Evolutionary conservation across 2,113 vertebrate species (phyloP).

Genomic region (Hippoglossus stenolepis): DNA sequence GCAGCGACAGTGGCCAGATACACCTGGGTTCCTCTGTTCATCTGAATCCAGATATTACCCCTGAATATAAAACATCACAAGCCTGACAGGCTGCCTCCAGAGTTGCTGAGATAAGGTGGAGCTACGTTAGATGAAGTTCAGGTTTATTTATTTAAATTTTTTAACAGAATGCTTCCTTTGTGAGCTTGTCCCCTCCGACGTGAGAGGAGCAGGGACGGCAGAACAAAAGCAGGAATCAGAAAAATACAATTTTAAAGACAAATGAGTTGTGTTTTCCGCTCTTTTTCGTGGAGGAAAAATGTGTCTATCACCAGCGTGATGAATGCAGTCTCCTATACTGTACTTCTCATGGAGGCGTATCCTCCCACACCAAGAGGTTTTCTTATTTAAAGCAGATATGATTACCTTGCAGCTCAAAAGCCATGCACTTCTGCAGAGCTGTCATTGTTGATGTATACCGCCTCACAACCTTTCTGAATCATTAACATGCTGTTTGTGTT

Average conservation of each 20-base stretch:
- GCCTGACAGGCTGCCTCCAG: constrained; percentile 57
- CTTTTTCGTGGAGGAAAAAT: background rate
- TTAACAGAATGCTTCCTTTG: constrained; percentile 13
- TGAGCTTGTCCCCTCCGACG: constrained; percentile 8
- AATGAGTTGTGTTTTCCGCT: background rate
- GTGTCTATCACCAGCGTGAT: constrained; percentile 26
- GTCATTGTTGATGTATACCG: constrained; percentile 30
- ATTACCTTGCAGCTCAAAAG: constrained; percentile 27
- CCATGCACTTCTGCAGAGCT: constrained; percentile 6
- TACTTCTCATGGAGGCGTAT: background rate
- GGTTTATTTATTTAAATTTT: constrained; percentile 14
- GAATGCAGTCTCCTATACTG: background rate
- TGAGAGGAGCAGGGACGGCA: constrained; percentile 10
- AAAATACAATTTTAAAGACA: background rate
- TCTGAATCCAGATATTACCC: constrained; percentile 65
- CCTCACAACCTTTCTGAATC: constrained; percentile 30
- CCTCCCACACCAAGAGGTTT: constrained; percentile 24
- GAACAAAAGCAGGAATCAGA: constrained; percentile 9
- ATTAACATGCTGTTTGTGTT: constrained; percentile 41
- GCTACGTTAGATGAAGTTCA: constrained; percentile 34
- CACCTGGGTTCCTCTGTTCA: constrained; percentile 75
- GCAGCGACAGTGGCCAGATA: constrained; percentile 56
- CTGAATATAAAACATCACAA: constrained; percentile 71
- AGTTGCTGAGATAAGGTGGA: constrained; percentile 47
- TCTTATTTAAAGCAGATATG: constrained; percentile 45